Percentiles rank a stretch among this genome's conserved stretches.
phyloP scores from a whole-genome alignment of 2,888 invertebrate genomes.

The Imbricaverruca yamaguchii region DNA sequence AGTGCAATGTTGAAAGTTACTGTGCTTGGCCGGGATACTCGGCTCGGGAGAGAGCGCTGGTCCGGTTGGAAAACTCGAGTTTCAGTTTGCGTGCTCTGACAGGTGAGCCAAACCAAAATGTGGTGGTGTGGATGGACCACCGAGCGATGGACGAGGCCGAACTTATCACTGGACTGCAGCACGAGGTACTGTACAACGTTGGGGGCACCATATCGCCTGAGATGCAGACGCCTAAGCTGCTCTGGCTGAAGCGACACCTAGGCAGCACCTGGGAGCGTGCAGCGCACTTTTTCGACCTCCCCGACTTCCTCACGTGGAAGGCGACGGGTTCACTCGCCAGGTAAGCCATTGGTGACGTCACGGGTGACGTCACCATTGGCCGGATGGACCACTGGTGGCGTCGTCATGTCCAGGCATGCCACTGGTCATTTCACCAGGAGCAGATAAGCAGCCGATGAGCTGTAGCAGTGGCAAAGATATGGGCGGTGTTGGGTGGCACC shows the following conservation, averaged over 20 bases:
- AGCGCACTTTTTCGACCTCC: slow-evolving; percentile 77
- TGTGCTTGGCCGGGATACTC: too few relatives aligned
- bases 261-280: slow-evolving; percentile 57
- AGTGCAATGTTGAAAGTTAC: too few relatives aligned
- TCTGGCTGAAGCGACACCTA: slow-evolving; percentile 79
- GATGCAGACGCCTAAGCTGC: slow-evolving; percentile 90
- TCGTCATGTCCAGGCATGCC: too few relatives aligned
- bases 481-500: too few relatives aligned
- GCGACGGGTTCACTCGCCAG: slow-evolving; percentile 56
- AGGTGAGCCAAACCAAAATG: slow-evolving; percentile 64
- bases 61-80: too few relatives aligned
- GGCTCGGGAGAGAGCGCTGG: too few relatives aligned
- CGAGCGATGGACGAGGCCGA: slow-evolving; percentile 71
- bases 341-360: too few relatives aligned
- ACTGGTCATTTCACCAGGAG: too few relatives aligned
- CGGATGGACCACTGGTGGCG: too few relatives aligned
- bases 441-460: too few relatives aligned
- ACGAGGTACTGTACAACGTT: slow-evolving; percentile 70
- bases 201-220: slow-evolving; percentile 91
- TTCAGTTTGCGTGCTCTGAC: slow-evolving; percentile 20
- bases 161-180: slow-evolving; percentile 64
- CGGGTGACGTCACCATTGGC: too few relatives aligned
- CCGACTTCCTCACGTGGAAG: slow-evolving; percentile 89
- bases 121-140: slow-evolving; percentile 91
- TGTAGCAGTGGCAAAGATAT: too few relatives aligned